Evolutionary conservation across 2,113 vertebrate genomes (phyloP).

Genomic region (Plotosus lineatus): DNA sequence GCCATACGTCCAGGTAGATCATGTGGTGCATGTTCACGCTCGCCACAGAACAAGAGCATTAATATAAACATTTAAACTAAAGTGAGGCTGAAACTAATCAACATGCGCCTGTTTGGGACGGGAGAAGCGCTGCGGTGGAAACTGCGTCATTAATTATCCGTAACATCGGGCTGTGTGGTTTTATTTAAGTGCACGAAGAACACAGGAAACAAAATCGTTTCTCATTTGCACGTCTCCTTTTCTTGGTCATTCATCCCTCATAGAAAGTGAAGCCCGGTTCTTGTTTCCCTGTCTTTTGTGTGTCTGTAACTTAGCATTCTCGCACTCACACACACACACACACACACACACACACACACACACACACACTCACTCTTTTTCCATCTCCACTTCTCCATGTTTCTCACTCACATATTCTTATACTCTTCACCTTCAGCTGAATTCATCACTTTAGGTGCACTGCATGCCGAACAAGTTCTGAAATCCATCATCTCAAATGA

Average conservation of each 20-base stretch:
- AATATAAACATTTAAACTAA: too few relatives aligned
- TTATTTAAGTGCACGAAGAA: background rate
- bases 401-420: background rate
- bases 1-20: too few relatives aligned
- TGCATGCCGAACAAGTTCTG: too few relatives aligned
- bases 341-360: background rate
- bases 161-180: background rate
- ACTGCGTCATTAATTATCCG: background rate
- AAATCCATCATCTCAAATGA: background rate
- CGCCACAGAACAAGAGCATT: too few relatives aligned
- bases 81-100: too few relatives aligned
- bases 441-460: background rate
- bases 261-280: background rate
- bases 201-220: background rate
- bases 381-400: background rate
- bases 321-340: background rate
- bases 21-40: too few relatives aligned
- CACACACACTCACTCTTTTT: background rate
- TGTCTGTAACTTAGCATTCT: slow-evolving; percentile 16
- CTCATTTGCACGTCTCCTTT: slow-evolving; percentile 13
- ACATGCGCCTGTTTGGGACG: too few relatives aligned
- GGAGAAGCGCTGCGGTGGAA: background rate
- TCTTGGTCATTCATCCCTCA: background rate
- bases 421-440: background rate
- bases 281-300: slow-evolving; percentile 2